phyloP scores from a whole-genome alignment of 64 coral and sea anemone genomes.

The Astreopora myriophthalma region DNA sequence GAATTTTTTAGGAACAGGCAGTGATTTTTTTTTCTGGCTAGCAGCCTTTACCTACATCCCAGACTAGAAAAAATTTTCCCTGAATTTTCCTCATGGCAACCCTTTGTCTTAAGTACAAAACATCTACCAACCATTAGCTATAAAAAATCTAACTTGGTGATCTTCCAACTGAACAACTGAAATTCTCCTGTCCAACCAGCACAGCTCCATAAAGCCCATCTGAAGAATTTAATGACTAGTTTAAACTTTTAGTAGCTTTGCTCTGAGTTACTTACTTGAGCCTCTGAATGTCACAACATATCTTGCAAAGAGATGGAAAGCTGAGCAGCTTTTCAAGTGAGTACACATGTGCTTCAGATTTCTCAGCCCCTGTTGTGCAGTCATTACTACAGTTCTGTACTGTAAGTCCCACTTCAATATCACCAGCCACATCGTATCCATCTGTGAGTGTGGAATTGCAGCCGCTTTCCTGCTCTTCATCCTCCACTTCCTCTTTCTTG shows the following conservation, averaged over 20 bases:
- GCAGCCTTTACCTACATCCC: no score
- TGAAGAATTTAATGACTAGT: no score
- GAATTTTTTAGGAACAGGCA: no score
- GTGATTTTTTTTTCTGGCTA: no score
- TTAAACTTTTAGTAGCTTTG: background rate
- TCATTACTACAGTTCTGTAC: background rate
- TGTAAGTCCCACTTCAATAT: background rate
- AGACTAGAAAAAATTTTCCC: no score
- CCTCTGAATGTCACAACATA: slow-evolving; percentile 1
- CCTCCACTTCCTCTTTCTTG: slow-evolving; percentile 32
- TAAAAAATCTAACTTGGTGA: no score
- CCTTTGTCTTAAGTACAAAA: no score
- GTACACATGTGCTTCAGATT: background rate
- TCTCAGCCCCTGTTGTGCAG: background rate
- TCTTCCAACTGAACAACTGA: no score
- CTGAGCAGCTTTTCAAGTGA: background rate
- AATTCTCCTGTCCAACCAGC: no score
- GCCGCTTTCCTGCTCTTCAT: background rate
- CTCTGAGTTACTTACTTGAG: background rate
- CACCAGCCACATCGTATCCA: slow-evolving; percentile 9
- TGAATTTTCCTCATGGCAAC: no score
- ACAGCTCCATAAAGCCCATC: background rate
- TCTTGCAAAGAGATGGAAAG: slow-evolving; percentile 5
- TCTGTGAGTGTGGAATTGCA: slow-evolving; percentile 16
- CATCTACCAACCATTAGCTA: no score